These are phyloP conservation scores for Bombus breviceps DNA, from an alignment of 1,140 invertebrate genomes.

Conservation along the genomic window DNA sequence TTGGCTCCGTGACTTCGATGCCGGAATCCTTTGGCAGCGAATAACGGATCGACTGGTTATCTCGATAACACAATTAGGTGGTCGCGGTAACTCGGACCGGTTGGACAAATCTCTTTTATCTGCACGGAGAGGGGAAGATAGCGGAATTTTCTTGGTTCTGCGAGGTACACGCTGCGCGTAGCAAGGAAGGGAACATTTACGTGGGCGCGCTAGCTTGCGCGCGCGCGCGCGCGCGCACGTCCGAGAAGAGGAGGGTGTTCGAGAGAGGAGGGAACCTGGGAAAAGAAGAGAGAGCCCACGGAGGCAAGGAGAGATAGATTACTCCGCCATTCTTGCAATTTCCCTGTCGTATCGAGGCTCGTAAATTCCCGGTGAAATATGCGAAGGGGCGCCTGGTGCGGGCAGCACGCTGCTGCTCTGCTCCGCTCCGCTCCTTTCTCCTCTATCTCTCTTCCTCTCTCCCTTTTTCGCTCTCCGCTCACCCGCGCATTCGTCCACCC, in stretches of 20 bases:
- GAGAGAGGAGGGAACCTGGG: constrained; percentile 76
- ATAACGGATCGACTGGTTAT: constrained; percentile 73
- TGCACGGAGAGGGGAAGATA: constrained; percentile 60
- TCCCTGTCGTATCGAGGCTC: constrained; percentile 90
- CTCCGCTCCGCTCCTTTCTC: constrained; percentile 67
- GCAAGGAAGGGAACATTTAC: constrained; percentile 3
- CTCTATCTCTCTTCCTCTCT: constrained; percentile 65
- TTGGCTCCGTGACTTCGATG: constrained; percentile 2
- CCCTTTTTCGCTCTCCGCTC: constrained; percentile 56
- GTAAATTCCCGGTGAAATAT: constrained; percentile 90
- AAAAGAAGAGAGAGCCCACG: constrained; percentile 81
- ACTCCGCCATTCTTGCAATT: constrained; percentile 91
- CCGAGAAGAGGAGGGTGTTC: constrained; percentile 71
- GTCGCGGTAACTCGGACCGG: constrained; percentile 49
- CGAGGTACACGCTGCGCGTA: neutral
- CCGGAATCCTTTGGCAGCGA: constrained; percentile 20
- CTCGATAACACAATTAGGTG: constrained; percentile 77
- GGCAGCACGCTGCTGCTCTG: constrained; percentile 82
- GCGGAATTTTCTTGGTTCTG: constrained; percentile 74
- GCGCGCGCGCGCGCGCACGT: constrained; percentile 41
- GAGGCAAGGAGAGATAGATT: constrained; percentile 87
- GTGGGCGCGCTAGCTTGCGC: neutral
- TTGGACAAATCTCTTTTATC: constrained; percentile 79
- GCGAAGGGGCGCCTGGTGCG: constrained; percentile 88
- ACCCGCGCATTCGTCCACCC: constrained; percentile 74